Base-by-base conservation (phyloP, 2,113 vertebrate genomes). In the Leucopsar rothschildi region DNA sequence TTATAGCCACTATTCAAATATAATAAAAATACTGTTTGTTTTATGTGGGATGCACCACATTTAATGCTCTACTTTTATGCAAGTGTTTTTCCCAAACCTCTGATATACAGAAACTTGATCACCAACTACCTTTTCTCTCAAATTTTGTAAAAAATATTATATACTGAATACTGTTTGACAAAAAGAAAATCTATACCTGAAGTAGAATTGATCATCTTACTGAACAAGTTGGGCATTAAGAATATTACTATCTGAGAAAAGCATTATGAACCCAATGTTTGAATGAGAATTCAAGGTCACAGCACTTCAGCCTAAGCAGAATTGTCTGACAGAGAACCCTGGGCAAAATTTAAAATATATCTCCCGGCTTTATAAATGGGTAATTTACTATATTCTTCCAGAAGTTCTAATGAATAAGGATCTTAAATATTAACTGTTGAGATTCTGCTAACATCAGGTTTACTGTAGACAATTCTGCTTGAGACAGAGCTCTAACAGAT, bases 111-210 rank as follows among this genome's bases (percentile, higher is more conserved):
- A 78, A 57, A 81, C n/a, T 61, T 52, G 20, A 77, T 60, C 23
- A 53, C 11, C 7, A 40, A n/a, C 5, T 28, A 31, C 2, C 0
- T 27, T 31, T 29, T 25, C 0, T 3, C 4, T 1, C 4, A 8
- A 8, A 1, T 87, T 78, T 78, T 49, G 7, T 52, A 71, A 76
- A 33, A 71, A 35, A 49, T 50, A 28, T 53, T 70, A 27, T 15
- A 25, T 28, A 49, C 5, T 19, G 25, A 77, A 42, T 57, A 61
- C 7, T 59, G 15, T 76, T 61, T 82, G 66, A 76, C 59, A 80
- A 65, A 79, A 92, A 84, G 10, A 9, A 81, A 83, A 50, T 42
- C 61, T 27, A 45, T 76, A 53, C 3, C 20, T 72, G 22, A 78
- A 87, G 15, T 33, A 69, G 39, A 87, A 72, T 9, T 69, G 13